Evolutionary conservation across 2,888 invertebrate genomes (phyloP).

Genomic region (Parapristionchus giblindavisi): DNA sequence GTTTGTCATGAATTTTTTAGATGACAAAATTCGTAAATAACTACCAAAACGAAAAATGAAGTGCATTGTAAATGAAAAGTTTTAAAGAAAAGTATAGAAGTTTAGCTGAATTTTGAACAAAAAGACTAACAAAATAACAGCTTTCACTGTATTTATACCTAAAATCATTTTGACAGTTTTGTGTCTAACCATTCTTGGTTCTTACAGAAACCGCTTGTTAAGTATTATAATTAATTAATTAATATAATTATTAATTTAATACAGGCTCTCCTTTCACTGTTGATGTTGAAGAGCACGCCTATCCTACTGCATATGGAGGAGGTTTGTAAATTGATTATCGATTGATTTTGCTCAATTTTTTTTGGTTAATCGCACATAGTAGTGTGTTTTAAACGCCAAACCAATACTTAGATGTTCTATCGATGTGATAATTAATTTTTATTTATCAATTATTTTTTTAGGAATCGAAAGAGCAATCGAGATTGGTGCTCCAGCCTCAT

Average conservation of each 20-base stretch:
- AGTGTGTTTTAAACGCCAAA: not conserved
- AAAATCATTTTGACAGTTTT: not conserved
- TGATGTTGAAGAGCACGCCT: slow-evolving; percentile 61
- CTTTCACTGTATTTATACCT: no score
- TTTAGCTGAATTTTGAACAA: no score
- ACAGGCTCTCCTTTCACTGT: slow-evolving; percentile 57
- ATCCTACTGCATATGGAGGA: slow-evolving; percentile 71
- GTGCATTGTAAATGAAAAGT: no score
- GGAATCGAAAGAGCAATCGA: slow-evolving; percentile 69
- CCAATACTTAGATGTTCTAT: not conserved
- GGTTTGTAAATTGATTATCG: slow-evolving; percentile 68
- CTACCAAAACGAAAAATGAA: no score
- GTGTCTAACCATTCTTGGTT: not conserved
- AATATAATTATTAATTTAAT: no score
- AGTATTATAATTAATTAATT: no score
- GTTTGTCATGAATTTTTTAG: no score
- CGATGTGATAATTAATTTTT: not conserved
- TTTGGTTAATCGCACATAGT: not conserved
- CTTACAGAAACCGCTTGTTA: not conserved
- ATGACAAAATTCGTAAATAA: no score
- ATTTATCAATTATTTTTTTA: not conserved
- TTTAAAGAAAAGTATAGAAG: no score
- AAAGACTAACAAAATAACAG: no score
- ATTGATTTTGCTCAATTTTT: not conserved
- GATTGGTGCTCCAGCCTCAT: slow-evolving; percentile 72